phyloP scores from a whole-genome alignment of 2,888 invertebrate species.

The Lordiphosa andalusiaca region DNA sequence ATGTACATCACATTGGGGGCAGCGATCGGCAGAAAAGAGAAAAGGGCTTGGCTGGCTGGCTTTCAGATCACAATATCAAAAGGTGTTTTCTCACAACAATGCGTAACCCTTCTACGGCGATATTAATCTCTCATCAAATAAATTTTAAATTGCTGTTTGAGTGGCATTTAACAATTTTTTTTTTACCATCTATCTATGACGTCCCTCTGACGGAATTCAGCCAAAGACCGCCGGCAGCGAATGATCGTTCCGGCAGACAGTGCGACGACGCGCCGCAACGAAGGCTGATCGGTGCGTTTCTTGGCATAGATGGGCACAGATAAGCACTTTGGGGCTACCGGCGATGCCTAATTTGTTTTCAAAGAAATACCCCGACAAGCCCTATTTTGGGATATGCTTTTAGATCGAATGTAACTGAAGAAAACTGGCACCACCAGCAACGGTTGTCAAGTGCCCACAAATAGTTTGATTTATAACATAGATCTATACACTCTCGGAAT shows the following conservation, averaged over 20 bases:
- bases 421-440: too few species aligned
- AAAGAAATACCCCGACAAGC: constrained; percentile 34
- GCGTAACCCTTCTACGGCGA: constrained; percentile 64
- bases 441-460: constrained; percentile 24
- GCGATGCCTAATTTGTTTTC: constrained; percentile 39
- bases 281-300: constrained; percentile 32
- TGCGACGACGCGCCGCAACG: constrained; percentile 40
- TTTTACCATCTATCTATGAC: constrained; percentile 56
- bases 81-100: constrained; percentile 39
- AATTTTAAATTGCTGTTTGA: constrained; percentile 67
- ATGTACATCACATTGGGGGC: neutral
- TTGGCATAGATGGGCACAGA: constrained; percentile 55
- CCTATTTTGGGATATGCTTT: constrained; percentile 35
- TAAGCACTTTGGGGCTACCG: constrained; percentile 45
- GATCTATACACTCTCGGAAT: constrained; percentile 33
- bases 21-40: neutral
- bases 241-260: constrained; percentile 55
- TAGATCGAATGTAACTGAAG: constrained; percentile 16
- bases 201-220: constrained; percentile 18
- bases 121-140: constrained; percentile 72
- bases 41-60: too few species aligned
- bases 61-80: constrained; percentile 28
- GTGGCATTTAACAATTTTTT: constrained; percentile 71
- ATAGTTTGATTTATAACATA: constrained; percentile 24
- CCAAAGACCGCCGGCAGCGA: constrained; percentile 6